phyloP scores from a whole-genome alignment of 2,113 vertebrate species.

The Mus musculus region GRCm39 chr7:89298501-89299000 shows the following conservation, averaged over 20 bases:
- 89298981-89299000: conserved; percentile 67
- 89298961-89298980: conserved; percentile 58
- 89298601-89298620: background rate
- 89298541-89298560: background rate
- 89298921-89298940: conserved; percentile 46
- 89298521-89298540: too few species aligned
- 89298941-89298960: conserved; percentile 64
- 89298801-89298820: background rate
- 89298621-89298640: too few species aligned
- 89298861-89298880: background rate
- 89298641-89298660: background rate
- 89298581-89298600: background rate
- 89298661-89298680: background rate
- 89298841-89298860: background rate
- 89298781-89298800: background rate
- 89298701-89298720: conserved; percentile 34
- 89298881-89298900: background rate
- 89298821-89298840: conserved; percentile 19
- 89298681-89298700: background rate
- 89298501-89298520: too few species aligned
- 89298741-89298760: conserved; percentile 29
- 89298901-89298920: conserved; percentile 49
- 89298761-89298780: background rate
- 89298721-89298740: conserved; percentile 49
- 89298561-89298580: background rate